Percentiles rank a stretch among this genome's conserved stretches.
phyloP scores from a whole-genome alignment of 1,140 invertebrate species.

The Papilio polyxenes region DNA sequence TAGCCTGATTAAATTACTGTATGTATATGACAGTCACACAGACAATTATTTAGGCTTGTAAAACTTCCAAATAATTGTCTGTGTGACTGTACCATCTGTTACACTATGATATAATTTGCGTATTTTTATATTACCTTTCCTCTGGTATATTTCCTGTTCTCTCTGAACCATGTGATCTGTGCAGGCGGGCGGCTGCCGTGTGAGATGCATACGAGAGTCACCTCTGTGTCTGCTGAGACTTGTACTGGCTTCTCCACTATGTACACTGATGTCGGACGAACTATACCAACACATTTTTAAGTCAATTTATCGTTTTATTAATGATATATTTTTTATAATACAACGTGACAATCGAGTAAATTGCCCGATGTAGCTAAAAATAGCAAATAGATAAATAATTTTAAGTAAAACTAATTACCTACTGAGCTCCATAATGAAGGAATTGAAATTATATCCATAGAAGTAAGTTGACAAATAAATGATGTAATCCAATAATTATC shows the following conservation, averaged over 20 bases:
- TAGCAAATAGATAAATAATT: no score
- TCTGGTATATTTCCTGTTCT: conserved; percentile 85
- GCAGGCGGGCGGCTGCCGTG: conserved; percentile 91
- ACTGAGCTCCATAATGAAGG: no score
- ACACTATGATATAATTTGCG: neutral
- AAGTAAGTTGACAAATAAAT: neutral
- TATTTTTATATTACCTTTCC: conserved; percentile 86
- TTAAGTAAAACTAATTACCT: no score
- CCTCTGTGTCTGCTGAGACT: conserved; percentile 87
- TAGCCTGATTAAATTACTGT: no score
- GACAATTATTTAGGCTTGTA: no score
- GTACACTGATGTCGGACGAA: conserved; percentile 88
- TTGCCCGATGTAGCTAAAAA: no score
- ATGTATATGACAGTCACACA: no score
- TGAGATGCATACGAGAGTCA: conserved; percentile 88
- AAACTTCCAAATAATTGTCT: neutral
- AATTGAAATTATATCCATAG: no score
- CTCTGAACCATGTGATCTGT: conserved; percentile 89
- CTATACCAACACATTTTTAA: conserved; percentile 69
- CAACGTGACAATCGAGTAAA: no score
- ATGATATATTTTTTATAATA: no score
- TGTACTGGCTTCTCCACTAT: conserved; percentile 87
- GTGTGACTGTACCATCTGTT: no score
- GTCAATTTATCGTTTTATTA: no score
- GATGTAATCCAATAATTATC: neutral